Conservation (phyloP, 35 echinoderm and acorn worm species). For the Acanthaster planci region DNA sequence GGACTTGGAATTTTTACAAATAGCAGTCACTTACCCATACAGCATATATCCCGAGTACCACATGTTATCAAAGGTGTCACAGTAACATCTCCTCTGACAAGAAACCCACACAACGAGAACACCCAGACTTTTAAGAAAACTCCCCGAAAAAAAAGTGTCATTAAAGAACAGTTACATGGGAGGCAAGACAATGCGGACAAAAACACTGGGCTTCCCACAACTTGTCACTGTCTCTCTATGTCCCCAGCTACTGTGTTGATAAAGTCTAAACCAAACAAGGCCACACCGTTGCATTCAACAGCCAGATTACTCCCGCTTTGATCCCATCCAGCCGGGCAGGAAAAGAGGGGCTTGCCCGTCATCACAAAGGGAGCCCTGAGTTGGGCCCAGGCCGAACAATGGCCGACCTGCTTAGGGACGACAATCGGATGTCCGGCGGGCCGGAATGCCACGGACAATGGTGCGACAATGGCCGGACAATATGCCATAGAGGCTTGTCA, state of each 20-base stretch:
- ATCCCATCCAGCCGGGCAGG: not conserved
- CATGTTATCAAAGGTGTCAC: not conserved
- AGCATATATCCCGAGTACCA: not conserved
- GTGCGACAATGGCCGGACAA: not conserved
- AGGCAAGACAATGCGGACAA: not conserved
- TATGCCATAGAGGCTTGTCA: not conserved
- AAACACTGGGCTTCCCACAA: not conserved
- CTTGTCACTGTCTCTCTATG: not conserved
- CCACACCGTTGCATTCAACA: not conserved
- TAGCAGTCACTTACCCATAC: not conserved
- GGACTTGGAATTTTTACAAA: too few relatives aligned
- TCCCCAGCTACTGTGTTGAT: not conserved
- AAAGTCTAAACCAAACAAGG: constrained; percentile 19
- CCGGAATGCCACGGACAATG: constrained; percentile 2
- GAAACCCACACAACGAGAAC: constrained; percentile 5
- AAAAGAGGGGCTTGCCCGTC: not conserved
- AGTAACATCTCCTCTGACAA: not conserved
- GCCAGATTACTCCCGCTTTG: not conserved
- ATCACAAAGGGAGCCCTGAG: not conserved
- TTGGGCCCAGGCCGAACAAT: not conserved
- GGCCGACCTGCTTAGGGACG: constrained; percentile 1
- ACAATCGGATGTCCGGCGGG: constrained; percentile 19
- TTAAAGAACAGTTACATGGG: constrained; percentile 11
- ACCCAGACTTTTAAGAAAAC: not conserved
- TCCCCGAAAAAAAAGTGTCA: not conserved